Evolutionary conservation across 2,888 invertebrate species (phyloP).

Genomic region (Chrysopilus asiliformis): DNA sequence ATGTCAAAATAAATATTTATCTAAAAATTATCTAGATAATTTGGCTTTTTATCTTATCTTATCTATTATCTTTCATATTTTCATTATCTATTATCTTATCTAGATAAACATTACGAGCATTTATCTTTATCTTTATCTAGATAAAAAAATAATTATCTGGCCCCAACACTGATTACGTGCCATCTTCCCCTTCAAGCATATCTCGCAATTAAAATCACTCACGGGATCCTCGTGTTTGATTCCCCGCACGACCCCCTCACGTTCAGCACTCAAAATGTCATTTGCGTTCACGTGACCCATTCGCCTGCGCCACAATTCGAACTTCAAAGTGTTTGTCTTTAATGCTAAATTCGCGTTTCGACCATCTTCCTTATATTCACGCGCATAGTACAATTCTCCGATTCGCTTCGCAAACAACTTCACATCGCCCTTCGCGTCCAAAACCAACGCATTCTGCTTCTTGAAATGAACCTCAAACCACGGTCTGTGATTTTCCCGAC

Average conservation of each 20-base stretch:
- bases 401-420: neutral
- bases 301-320: conserved; percentile 1
- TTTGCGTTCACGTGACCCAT: neutral
- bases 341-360: too few relatives aligned
- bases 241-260: neutral
- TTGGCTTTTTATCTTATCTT: too few relatives aligned
- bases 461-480: neutral
- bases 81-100: too few relatives aligned
- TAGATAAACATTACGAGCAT: too few relatives aligned
- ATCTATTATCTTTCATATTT: too few relatives aligned
- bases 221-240: conserved; percentile 1
- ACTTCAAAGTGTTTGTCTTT: too few relatives aligned
- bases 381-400: neutral
- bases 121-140: too few relatives aligned
- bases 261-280: neutral
- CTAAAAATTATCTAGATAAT: too few relatives aligned
- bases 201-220: conserved; percentile 10
- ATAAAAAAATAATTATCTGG: too few relatives aligned
- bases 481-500: conserved; percentile 1
- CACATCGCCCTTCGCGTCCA: neutral
- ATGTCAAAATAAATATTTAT: too few relatives aligned
- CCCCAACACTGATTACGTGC: too few relatives aligned
- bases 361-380: neutral
- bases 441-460: neutral
- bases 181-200: too few relatives aligned